These are phyloP conservation scores for Sorex maritimensis DNA, from an alignment of 2,797 vertebrate genomes.

Conservation along the genomic window DNA sequence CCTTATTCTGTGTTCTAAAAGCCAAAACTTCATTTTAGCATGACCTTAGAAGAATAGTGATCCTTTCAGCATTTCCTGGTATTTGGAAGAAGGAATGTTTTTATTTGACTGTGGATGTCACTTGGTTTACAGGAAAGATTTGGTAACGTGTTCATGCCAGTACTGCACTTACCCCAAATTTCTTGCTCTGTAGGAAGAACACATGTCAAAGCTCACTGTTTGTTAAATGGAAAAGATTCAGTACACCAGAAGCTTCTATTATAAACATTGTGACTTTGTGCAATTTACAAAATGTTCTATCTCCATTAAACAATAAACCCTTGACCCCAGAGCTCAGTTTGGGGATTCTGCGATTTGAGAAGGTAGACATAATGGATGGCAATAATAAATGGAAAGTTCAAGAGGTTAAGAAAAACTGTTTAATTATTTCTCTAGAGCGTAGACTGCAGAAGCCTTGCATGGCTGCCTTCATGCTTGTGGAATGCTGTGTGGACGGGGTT, in stretches of 20 bases:
- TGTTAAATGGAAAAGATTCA: conserved; percentile 92
- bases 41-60: conserved; percentile 92
- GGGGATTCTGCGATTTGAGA: conserved; percentile 91
- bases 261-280: conserved; percentile 94
- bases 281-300: conserved; percentile 95
- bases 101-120: conserved; percentile 93
- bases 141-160: conserved; percentile 92
- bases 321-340: conserved; percentile 91
- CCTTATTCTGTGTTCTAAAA: conserved; percentile 89
- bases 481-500: conserved; percentile 83
- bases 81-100: conserved; percentile 93
- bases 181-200: conserved; percentile 92
- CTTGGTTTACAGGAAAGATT: conserved; percentile 94
- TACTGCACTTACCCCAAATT: conserved; percentile 93
- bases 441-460: conserved; percentile 87
- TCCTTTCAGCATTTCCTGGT: conserved; percentile 93
- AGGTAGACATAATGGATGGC: conserved; percentile 91
- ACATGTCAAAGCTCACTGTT: conserved; percentile 93
- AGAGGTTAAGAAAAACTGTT: conserved; percentile 93
- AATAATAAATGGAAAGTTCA: conserved; percentile 92
- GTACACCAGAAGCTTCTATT: conserved; percentile 93
- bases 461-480: conserved; percentile 86
- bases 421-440: conserved; percentile 93
- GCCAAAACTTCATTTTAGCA: conserved; percentile 92
- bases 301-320: conserved; percentile 94